phyloP scores from a whole-genome alignment of 2,113 vertebrate species.

The Gyps fulvus region DNA sequence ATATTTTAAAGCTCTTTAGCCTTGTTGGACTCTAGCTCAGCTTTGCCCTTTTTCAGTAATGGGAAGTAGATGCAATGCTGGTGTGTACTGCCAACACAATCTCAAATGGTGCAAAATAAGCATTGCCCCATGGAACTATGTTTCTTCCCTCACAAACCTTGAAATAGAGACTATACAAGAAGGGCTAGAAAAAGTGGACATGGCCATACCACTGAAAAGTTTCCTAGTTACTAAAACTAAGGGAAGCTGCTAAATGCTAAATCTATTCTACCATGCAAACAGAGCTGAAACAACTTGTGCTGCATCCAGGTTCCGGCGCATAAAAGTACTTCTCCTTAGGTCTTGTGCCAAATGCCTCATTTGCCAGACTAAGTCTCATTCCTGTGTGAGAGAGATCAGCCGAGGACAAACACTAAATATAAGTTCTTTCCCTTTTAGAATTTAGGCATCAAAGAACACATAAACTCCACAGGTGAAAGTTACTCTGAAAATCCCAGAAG shows the following conservation, averaged over 20 bases:
- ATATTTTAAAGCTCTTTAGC: not conserved
- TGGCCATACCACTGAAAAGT: conserved; percentile 30
- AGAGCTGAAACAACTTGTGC: conserved; percentile 62
- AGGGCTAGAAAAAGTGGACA: not conserved
- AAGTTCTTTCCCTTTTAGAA: not conserved
- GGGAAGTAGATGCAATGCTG: not conserved
- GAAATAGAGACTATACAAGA: not conserved
- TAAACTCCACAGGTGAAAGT: not conserved
- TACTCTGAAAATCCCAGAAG: not conserved
- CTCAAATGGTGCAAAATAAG: conserved; percentile 26
- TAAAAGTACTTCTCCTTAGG: conserved; percentile 53
- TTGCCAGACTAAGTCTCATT: conserved; percentile 44
- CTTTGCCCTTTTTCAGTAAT: conserved; percentile 2
- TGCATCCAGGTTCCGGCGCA: conserved; percentile 44
- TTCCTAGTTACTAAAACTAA: conserved; percentile 57
- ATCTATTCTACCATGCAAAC: conserved; percentile 49
- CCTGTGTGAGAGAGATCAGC: conserved; percentile 39
- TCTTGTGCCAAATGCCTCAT: conserved; percentile 51
- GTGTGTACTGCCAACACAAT: conserved; percentile 6
- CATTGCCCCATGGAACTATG: not conserved
- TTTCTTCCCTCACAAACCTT: conserved; percentile 12
- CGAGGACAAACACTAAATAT: conserved; percentile 34
- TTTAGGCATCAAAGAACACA: not conserved
- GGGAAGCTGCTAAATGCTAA: conserved; percentile 41
- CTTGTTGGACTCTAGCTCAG: not conserved